phyloP scores from a whole-genome alignment of 2,888 invertebrate genomes.

The Scrobipalpa costella region DNA sequence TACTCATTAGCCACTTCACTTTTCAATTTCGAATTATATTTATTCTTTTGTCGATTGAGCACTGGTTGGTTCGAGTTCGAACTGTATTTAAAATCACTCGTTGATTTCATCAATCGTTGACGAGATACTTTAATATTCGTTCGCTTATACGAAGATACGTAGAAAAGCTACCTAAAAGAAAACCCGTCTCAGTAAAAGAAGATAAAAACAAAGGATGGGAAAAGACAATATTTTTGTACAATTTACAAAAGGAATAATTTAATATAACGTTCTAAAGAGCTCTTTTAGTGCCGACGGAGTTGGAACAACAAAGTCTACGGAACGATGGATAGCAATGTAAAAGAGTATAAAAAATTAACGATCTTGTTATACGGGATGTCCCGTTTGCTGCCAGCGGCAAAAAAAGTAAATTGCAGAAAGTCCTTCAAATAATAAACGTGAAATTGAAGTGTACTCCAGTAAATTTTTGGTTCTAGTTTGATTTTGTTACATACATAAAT shows the following conservation, averaged over 20 bases:
- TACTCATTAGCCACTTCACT: background rate
- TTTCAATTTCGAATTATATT: background rate
- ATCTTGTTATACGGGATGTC: constrained; percentile 20
- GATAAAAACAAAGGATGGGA: constrained; percentile 16
- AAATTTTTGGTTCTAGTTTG: too few relatives aligned
- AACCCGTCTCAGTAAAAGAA: constrained; percentile 11
- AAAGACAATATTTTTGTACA: constrained; percentile 26
- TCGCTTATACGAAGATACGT: background rate
- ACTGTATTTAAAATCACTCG: too few relatives aligned
- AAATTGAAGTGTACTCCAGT: too few relatives aligned
- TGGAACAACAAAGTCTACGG: constrained; percentile 28
- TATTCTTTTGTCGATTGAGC: background rate
- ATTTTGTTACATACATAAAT: too few relatives aligned
- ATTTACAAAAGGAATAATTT: constrained; percentile 27
- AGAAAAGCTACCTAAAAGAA: constrained; percentile 1
- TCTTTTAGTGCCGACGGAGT: constrained; percentile 24
- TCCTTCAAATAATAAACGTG: background rate
- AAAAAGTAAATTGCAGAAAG: background rate
- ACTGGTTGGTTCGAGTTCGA: background rate
- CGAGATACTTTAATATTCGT: constrained; percentile 10
- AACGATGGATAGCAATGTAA: constrained; percentile 27
- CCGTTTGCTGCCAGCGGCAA: constrained; percentile 2
- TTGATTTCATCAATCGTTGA: background rate
- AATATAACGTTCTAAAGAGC: constrained; percentile 19
- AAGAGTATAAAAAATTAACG: constrained; percentile 29